These are phyloP conservation scores for Thaumatotibia leucotreta DNA, from an alignment of 1,140 invertebrate genomes.

Conservation along the genomic window DNA sequence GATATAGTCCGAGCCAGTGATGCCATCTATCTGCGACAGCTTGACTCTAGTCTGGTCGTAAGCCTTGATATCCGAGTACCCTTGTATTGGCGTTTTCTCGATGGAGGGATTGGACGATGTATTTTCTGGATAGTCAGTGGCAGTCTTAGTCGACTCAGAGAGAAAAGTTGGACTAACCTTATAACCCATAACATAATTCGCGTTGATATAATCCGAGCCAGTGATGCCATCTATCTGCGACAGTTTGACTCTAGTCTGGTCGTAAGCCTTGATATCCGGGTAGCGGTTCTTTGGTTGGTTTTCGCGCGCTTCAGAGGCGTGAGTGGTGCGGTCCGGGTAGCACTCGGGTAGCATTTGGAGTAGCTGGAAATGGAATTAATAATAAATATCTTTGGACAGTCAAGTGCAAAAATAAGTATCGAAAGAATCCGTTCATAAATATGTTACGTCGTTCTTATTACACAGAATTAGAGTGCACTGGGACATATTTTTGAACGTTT, in stretches of 20 bases:
- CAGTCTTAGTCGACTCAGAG: too few relatives aligned
- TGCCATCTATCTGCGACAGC: slow-evolving; percentile 85
- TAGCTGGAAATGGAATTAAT: too few relatives aligned
- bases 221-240: slow-evolving; percentile 84
- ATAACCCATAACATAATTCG: slow-evolving; percentile 93
- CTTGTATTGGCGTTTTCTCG: too few relatives aligned
- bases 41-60: slow-evolving; percentile 95
- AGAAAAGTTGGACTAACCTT: slow-evolving; percentile 80
- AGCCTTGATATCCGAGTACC: slow-evolving; percentile 84
- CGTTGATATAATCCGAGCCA: slow-evolving; percentile 94
- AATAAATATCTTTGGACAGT: too few relatives aligned
- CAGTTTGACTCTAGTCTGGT: slow-evolving; percentile 93
- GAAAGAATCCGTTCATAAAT: too few relatives aligned
- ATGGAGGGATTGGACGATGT: too few relatives aligned
- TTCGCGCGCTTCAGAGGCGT: slow-evolving; percentile 91
- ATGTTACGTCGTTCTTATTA: too few relatives aligned
- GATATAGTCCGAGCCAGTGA: slow-evolving; percentile 91
- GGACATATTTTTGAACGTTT: too few relatives aligned
- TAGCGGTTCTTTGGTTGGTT: slow-evolving; percentile 93
- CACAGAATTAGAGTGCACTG: too few relatives aligned
- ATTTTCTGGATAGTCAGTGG: too few relatives aligned
- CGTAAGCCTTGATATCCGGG: slow-evolving; percentile 93
- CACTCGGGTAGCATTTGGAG: slow-evolving; percentile 86
- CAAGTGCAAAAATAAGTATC: too few relatives aligned
- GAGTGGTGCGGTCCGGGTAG: slow-evolving; percentile 90